Percentiles rank a stretch among this genome's conserved stretches.
Conservation (phyloP, 2,113 vertebrate genomes). For the Spheniscus mendiculus region DNA sequence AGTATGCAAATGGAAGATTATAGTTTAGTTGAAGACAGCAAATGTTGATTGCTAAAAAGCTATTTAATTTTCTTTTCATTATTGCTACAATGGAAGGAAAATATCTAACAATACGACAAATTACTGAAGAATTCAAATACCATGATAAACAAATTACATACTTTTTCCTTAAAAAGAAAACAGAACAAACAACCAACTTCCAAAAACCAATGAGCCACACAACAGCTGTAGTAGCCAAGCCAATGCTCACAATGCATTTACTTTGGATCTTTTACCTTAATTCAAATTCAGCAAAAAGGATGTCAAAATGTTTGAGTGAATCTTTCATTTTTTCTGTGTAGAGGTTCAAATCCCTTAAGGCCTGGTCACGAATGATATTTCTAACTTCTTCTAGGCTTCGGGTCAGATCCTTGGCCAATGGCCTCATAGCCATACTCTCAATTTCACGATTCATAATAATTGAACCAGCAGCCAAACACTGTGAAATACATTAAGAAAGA, state of each 20-base stretch:
- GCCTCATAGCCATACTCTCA: slow-evolving; percentile 98
- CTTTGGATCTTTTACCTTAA: slow-evolving; percentile 82
- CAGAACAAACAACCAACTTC: not conserved
- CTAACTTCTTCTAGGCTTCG: slow-evolving; percentile 93
- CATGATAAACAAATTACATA: not conserved
- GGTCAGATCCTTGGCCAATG: slow-evolving; percentile 93
- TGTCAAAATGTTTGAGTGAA: slow-evolving; percentile 90
- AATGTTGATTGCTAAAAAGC: slow-evolving; percentile 27
- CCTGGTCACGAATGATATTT: slow-evolving; percentile 92
- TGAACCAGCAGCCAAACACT: slow-evolving; percentile 97
- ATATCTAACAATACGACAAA: not conserved
- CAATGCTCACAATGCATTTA: not conserved
- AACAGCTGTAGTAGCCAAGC: not conserved
- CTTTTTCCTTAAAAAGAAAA: not conserved
- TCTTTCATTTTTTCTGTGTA: slow-evolving; percentile 95
- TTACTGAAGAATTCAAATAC: not conserved
- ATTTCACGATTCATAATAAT: slow-evolving; percentile 99
- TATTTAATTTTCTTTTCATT: slow-evolving; percentile 10
- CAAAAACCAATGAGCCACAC: not conserved
- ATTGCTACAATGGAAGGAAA: not conserved
- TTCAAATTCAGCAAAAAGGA: slow-evolving; percentile 97
- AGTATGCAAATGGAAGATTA: slow-evolving; percentile 4
- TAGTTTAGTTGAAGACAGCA: not conserved
- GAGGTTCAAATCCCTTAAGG: slow-evolving; percentile 90
- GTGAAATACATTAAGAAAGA: not conserved